Conservation (phyloP, 2,113 vertebrate species). For the Hipposideros armiger region DNA sequence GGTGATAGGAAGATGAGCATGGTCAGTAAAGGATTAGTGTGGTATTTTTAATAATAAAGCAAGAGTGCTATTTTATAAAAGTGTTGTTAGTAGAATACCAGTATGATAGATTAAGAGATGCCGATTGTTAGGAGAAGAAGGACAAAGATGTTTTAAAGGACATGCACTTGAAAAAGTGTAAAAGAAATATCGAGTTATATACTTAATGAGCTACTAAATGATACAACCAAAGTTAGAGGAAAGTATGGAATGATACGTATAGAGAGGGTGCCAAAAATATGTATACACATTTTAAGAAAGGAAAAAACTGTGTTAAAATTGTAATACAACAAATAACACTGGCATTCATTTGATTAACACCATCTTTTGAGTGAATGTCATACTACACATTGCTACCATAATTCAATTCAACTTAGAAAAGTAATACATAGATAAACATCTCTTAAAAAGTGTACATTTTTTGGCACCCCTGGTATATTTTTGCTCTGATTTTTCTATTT, state of each 20-base stretch:
- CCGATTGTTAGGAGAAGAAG: background rate
- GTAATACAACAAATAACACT: too few species aligned
- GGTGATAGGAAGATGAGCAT: background rate
- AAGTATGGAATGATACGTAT: background rate
- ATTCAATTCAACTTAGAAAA: too few species aligned
- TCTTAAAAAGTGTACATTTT: background rate
- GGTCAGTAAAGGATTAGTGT: background rate
- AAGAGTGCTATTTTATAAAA: background rate
- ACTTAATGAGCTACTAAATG: background rate
- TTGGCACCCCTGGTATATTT: background rate
- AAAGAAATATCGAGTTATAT: background rate
- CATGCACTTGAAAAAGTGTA: background rate
- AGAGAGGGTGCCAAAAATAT: too few species aligned
- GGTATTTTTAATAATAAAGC: background rate
- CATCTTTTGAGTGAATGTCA: too few species aligned
- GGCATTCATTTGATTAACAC: too few species aligned
- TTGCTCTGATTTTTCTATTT: slow-evolving; percentile 45
- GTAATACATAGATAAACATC: too few species aligned
- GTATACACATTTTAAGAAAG: too few species aligned
- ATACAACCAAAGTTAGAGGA: background rate
- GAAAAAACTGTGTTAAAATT: too few species aligned
- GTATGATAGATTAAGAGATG: background rate
- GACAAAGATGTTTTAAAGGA: background rate
- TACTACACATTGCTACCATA: too few species aligned
- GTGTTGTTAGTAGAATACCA: background rate